These are phyloP conservation scores for Diabrotica virgifera DNA, from an alignment of 1,140 invertebrate genomes.

Conservation along the genomic window DNA sequence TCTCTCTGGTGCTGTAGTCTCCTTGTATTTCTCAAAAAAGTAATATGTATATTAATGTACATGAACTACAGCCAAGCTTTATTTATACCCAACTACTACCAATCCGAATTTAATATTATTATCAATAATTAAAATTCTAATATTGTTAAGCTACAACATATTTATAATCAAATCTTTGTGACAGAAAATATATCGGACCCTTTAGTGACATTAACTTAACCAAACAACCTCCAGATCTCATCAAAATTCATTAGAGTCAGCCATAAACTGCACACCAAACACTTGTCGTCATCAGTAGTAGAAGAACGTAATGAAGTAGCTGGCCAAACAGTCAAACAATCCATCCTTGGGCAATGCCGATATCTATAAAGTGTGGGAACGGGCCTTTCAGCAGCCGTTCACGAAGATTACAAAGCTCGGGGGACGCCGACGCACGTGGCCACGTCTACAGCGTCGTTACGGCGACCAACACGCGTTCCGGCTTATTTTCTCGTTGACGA, in stretches of 20 bases:
- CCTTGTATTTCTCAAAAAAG: too few species aligned
- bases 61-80: too few species aligned
- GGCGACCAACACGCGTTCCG: constrained; percentile 30
- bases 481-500: constrained; percentile 24
- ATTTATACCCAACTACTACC: too few species aligned
- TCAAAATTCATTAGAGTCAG: neutral
- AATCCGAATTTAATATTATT: too few species aligned
- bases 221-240: neutral
- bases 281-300: constrained; percentile 2
- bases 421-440: constrained; percentile 34
- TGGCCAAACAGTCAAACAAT: constrained; percentile 27
- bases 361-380: constrained; percentile 37
- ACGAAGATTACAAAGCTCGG: constrained; percentile 41
- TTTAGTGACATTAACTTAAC: neutral
- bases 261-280: neutral
- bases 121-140: too few species aligned
- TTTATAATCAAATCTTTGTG: too few species aligned
- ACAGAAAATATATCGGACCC: too few species aligned
- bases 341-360: constrained; percentile 5
- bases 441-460: neutral
- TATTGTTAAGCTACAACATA: too few species aligned
- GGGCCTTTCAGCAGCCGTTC: constrained; percentile 30
- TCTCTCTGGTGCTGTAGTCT: too few species aligned
- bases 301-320: constrained; percentile 27
- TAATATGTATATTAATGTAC: too few species aligned